phyloP scores from a whole-genome alignment of 2,888 invertebrate species.

The Onthophagus sagittarius region DNA sequence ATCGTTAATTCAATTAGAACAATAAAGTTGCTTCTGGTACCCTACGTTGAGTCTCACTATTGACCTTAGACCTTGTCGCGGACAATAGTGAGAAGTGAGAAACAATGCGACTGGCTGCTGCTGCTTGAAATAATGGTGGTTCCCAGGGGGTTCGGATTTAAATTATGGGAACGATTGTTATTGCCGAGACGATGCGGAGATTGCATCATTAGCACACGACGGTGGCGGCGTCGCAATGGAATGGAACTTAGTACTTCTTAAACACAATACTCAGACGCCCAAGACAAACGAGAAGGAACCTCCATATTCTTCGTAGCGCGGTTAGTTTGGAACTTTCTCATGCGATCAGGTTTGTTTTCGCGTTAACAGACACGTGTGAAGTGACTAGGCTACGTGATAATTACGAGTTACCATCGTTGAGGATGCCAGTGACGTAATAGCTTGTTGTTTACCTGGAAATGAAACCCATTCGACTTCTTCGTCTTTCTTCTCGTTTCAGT shows the following conservation, averaged over 20 bases:
- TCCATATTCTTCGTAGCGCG: background rate
- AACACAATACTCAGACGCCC: background rate
- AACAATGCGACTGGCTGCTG: background rate
- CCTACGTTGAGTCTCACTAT: background rate
- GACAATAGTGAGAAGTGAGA: background rate
- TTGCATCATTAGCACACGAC: background rate
- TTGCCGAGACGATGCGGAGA: background rate
- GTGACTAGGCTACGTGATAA: background rate
- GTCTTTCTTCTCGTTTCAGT: background rate
- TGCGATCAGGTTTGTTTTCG: background rate
- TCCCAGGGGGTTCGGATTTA: background rate
- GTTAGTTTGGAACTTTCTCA: background rate
- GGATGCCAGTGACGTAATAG: background rate
- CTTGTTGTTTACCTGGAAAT: background rate
- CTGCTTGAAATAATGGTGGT: background rate
- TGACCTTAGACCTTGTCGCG: background rate
- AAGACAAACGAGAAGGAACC: background rate
- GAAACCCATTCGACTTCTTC: background rate
- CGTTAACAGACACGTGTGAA: background rate
- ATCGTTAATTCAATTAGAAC: background rate
- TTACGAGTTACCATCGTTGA: background rate
- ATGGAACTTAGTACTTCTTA: background rate
- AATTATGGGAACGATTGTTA: background rate
- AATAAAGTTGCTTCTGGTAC: background rate
- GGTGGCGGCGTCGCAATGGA: background rate